Conservation (phyloP, 2,113 vertebrate genomes). For the Carettochelys insculpta region DNA sequence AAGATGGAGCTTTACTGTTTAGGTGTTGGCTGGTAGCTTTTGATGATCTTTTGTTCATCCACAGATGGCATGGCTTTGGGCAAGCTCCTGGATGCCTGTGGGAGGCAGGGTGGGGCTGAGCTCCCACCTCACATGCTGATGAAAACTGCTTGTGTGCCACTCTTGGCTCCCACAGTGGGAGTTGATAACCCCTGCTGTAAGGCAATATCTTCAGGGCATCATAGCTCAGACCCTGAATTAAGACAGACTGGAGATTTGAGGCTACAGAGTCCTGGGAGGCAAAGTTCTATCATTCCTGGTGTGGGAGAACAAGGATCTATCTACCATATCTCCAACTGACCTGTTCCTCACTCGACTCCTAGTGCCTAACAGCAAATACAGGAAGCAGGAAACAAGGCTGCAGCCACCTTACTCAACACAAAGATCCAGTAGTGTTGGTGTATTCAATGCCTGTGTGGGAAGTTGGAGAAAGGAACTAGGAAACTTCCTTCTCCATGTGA, state of each 20-base stretch:
- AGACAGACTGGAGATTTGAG: neutral
- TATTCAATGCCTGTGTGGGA: neutral
- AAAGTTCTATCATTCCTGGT: neutral
- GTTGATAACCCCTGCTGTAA: no score
- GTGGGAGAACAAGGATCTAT: neutral
- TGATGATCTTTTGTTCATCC: no score
- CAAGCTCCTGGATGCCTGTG: no score
- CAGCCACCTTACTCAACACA: neutral
- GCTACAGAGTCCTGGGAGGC: neutral
- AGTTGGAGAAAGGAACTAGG: neutral
- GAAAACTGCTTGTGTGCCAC: no score
- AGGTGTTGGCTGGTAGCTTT: no score
- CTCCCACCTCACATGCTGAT: no score
- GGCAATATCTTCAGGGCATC: neutral
- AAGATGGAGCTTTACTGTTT: no score
- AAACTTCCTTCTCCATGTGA: neutral
- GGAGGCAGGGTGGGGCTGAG: no score
- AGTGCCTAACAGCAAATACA: neutral
- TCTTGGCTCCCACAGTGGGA: no score
- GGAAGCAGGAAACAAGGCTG: neutral
- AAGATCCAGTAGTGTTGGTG: no score
- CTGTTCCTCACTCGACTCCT: neutral
- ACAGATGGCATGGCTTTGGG: no score
- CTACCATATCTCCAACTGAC: neutral
- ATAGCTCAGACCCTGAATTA: accelerated